Evolutionary conservation across 2,797 vertebrate genomes (phyloP).

Genomic region (Decapterus maruadsi): DNA sequence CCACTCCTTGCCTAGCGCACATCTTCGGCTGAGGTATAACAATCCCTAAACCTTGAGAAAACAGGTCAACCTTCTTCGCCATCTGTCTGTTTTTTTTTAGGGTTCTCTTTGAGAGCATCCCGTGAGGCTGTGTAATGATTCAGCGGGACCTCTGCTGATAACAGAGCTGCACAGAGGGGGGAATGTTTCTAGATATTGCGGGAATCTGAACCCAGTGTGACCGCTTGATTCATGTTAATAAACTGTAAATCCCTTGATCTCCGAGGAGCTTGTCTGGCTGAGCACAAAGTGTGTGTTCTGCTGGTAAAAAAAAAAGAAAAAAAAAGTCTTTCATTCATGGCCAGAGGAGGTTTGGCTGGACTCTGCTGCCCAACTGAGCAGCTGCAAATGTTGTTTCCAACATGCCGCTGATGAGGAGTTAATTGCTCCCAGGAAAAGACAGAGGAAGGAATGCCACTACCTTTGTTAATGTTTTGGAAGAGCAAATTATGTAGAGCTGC

Average conservation of each 20-base stretch:
- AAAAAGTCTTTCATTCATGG: slow-evolving; percentile 14
- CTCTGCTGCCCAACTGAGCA: slow-evolving; percentile 42
- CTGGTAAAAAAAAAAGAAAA: neutral
- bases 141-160: neutral
- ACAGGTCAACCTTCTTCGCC: slow-evolving; percentile 25
- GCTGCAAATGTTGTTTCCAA: slow-evolving; percentile 53
- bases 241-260: slow-evolving; percentile 23
- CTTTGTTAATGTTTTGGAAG: slow-evolving; percentile 56
- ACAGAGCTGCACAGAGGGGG: neutral
- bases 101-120: slow-evolving; percentile 4
- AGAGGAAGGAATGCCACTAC: slow-evolving; percentile 29
- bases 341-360: slow-evolving; percentile 30
- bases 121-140: slow-evolving; percentile 17
- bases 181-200: slow-evolving; percentile 15
- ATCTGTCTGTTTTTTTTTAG: slow-evolving; percentile 4
- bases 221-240: slow-evolving; percentile 36
- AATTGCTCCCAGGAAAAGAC: slow-evolving; percentile 43
- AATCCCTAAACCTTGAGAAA: slow-evolving; percentile 26
- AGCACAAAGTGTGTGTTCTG: slow-evolving; percentile 15
- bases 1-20: neutral
- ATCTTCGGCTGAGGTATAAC: slow-evolving; percentile 35
- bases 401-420: slow-evolving; percentile 54
- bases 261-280: slow-evolving; percentile 13
- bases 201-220: slow-evolving; percentile 10
- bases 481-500: slow-evolving; percentile 44